Conservation (phyloP, 2,888 invertebrate species). For the Diaphora mendica region DNA sequence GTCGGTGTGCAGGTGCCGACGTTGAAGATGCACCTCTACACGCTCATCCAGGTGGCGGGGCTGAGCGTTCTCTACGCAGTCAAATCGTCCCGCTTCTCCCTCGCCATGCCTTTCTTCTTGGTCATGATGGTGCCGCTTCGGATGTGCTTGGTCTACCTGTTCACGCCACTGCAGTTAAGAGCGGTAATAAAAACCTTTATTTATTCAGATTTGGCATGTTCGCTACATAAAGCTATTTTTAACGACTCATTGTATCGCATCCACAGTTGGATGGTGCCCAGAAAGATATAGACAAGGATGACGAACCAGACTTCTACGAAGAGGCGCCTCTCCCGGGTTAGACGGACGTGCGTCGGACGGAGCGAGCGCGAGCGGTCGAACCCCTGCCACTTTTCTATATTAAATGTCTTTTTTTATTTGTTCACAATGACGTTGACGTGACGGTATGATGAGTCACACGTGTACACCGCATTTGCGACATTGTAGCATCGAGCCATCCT, state of each 20-base stretch:
- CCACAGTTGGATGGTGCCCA: constrained; percentile 94
- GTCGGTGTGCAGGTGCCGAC: constrained; percentile 90
- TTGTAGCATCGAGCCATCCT: neutral
- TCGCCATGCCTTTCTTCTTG: constrained; percentile 97
- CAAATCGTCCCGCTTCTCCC: constrained; percentile 95
- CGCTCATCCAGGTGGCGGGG: constrained; percentile 93
- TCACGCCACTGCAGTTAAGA: constrained; percentile 92
- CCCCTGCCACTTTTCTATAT: neutral
- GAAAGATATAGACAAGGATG: constrained; percentile 92
- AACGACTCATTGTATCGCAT: constrained; percentile 1
- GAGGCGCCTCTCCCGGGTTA: constrained; percentile 95
- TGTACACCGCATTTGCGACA: neutral
- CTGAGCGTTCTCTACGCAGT: constrained; percentile 94
- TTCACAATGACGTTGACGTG: no score
- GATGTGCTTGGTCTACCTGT: constrained; percentile 90
- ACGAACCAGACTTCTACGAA: constrained; percentile 97
- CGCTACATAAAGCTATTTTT: constrained; percentile 10
- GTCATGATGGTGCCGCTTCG: constrained; percentile 96
- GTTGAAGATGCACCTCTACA: constrained; percentile 96
- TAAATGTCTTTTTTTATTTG: neutral
- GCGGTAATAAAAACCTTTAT: constrained; percentile 87
- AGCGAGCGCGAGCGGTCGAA: neutral
- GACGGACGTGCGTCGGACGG: neutral
- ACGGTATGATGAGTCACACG: neutral
- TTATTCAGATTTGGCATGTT: neutral